phyloP scores from a whole-genome alignment of 2,113 vertebrate species.

The Xyrauchen texanus region DNA sequence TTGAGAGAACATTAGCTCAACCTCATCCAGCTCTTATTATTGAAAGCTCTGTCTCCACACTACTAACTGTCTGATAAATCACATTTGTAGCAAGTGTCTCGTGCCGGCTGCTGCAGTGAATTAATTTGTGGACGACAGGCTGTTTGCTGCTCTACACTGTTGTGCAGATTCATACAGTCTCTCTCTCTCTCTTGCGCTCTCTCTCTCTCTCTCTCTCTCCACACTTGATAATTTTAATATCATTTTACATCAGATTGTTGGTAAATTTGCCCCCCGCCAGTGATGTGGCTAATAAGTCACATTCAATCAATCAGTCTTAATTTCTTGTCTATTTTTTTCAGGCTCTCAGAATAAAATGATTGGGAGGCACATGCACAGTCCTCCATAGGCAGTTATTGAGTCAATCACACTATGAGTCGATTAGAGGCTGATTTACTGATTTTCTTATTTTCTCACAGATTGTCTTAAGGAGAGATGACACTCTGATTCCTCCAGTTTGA shows the following conservation, averaged over 20 bases:
- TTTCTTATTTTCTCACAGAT: not conserved
- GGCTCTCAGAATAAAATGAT: slow-evolving; percentile 11
- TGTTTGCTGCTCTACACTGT: not conserved
- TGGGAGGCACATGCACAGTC: not conserved
- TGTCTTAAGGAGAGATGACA: not conserved
- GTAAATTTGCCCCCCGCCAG: not conserved
- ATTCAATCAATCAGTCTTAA: slow-evolving; percentile 6
- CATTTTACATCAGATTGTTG: not conserved
- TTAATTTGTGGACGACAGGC: slow-evolving; percentile 6
- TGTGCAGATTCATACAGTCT: not conserved
- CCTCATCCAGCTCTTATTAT: not conserved
- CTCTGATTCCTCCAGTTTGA: no score
- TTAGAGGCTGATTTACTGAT: not conserved
- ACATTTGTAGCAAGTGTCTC: no score
- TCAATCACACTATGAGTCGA: not conserved
- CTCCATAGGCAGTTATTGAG: slow-evolving; percentile 5
- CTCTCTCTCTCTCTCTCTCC: no score
- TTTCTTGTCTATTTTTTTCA: slow-evolving; percentile 24
- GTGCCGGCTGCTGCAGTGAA: not conserved
- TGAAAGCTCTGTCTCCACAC: not conserved
- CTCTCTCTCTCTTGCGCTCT: not conserved
- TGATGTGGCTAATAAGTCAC: slow-evolving; percentile 15
- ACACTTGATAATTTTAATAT: slow-evolving; percentile 1
- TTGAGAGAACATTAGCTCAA: no score
- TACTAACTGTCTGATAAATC: slow-evolving; percentile 32